Evolutionary conservation across 2,113 vertebrate genomes (phyloP), one percentile per base, ranked within the genome.

Genomic region (Callipepla squamata): DNA sequence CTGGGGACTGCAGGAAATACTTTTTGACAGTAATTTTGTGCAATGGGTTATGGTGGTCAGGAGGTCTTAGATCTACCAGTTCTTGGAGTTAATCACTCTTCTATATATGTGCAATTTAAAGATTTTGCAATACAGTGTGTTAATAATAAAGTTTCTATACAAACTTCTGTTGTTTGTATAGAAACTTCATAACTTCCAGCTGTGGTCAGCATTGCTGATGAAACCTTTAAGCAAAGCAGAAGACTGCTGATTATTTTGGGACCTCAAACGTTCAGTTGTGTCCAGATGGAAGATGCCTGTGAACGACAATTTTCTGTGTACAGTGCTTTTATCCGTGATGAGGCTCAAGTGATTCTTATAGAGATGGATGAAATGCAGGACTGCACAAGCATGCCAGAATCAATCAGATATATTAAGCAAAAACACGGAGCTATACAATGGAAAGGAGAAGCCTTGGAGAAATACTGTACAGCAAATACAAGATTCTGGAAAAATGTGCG

Each of bases 401-500:
- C 98, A 1, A 95, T 99, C 80, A 98, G 97, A 80, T 98, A 99
- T 53, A 92, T 99, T 85, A 98, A 93, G 53, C 97, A 98, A 94
- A 98, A 98, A 67, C 98, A 99, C 9, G 99, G 99, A 8, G 97
- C 98, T 3, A 44, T 99, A 67, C 94, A 75, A 19, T 99, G 98
- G 98, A 97, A 92, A 40, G 94, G 96, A 22, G 76, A 87, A 42
- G 88, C 94, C 70, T 77, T 90, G 16, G 91, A 92, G 34, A 80
- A 85, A 83, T 91, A 93, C 7, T 95, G 72, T 11, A 96, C 95
- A 32, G 97, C 97, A 34, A 97, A 98, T 75, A 96, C 95, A 87
- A 97, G 57, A 55, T 99, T 99, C 87, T 99, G 99, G 99, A 99
- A 99, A 86, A 97, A 98, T 42, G 96, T 99, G 38, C 97, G 98